These are phyloP conservation scores for Tethea ocularis DNA, from an alignment of 2,888 invertebrate genomes.

Conservation along the genomic window DNA sequence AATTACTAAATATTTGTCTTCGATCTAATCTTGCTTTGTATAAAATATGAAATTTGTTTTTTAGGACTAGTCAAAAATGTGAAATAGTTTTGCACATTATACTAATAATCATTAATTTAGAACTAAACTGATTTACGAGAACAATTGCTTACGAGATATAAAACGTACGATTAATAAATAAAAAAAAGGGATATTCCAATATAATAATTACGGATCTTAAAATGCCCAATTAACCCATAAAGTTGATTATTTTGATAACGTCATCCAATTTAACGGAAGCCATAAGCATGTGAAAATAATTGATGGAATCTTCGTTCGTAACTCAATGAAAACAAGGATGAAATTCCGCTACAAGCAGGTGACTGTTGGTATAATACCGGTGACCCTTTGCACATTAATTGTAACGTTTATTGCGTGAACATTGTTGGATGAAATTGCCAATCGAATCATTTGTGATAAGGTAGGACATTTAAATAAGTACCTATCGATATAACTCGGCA, in stretches of 20 bases:
- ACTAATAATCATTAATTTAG: too few relatives aligned
- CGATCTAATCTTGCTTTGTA: too few relatives aligned
- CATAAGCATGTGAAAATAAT: conserved; percentile 34
- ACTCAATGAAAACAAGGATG: conserved; percentile 29
- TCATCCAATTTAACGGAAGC: conserved; percentile 28
- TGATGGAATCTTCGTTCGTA: conserved; percentile 20
- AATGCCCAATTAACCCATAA: conserved; percentile 12
- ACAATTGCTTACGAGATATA: too few relatives aligned
- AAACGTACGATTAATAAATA: too few relatives aligned
- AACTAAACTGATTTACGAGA: too few relatives aligned
- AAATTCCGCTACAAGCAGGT: conserved; percentile 23
- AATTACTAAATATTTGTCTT: too few relatives aligned
- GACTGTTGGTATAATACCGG: conserved; percentile 35
- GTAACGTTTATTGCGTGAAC: conserved; percentile 52
- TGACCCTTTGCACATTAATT: conserved; percentile 39
- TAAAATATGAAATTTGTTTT: too few relatives aligned
- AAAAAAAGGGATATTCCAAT: too few relatives aligned
- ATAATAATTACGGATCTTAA: too few relatives aligned
- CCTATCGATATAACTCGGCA: conserved; percentile 39
- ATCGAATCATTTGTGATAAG: conserved; percentile 46
- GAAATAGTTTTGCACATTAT: too few relatives aligned
- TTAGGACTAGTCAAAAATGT: too few relatives aligned
- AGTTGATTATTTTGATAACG: conserved; percentile 31
- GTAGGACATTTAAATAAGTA: conserved; percentile 45
- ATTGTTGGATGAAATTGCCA: conserved; percentile 49